These are phyloP conservation scores for Bradysia coprophila DNA, from an alignment of 1,140 invertebrate species.

Conservation along the genomic window DNA sequence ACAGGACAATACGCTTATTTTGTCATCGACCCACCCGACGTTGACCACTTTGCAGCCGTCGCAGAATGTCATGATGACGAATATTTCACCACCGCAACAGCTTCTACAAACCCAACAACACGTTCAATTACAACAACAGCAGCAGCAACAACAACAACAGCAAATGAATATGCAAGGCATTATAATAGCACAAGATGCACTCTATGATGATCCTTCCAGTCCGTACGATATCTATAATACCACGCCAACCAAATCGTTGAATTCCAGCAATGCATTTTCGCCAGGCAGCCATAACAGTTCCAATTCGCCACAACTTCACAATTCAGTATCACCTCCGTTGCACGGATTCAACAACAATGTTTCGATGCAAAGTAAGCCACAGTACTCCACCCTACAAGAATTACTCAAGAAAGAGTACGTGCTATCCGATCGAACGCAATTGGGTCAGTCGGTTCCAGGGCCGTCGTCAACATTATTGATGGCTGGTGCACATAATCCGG, in stretches of 20 bases:
- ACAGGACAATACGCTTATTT: conserved; percentile 37
- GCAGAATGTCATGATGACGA: conserved; percentile 12
- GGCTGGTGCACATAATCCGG: conserved; percentile 1
- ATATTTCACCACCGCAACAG: conserved; percentile 17
- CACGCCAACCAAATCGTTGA: conserved; percentile 20
- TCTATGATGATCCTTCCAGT: conserved; percentile 14
- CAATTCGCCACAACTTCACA: conserved; percentile 14
- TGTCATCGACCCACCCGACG: conserved; percentile 22
- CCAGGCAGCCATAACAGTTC: conserved; percentile 27
- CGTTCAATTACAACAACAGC: conserved; percentile 9
- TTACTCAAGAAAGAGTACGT: conserved; percentile 38
- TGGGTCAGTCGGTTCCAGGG: conserved; percentile 38
- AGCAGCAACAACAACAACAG: not conserved
- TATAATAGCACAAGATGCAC: not conserved
- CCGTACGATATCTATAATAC: conserved; percentile 25
- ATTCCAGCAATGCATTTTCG: conserved; percentile 20
- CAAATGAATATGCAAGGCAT: not conserved
- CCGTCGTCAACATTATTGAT: conserved; percentile 7
- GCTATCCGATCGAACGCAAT: conserved; percentile 27
- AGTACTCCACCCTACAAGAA: conserved; percentile 34
- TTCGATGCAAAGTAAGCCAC: conserved; percentile 30
- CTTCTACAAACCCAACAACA: conserved; percentile 22
- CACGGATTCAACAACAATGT: conserved; percentile 28
- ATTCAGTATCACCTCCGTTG: conserved; percentile 16
- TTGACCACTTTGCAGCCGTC: conserved; percentile 24